A percentile compares a stretch with the other conserved stretches of the same genome.
Conservation (phyloP, 1,140 invertebrate genomes). For the Phenacoccus solenopsis region DNA sequence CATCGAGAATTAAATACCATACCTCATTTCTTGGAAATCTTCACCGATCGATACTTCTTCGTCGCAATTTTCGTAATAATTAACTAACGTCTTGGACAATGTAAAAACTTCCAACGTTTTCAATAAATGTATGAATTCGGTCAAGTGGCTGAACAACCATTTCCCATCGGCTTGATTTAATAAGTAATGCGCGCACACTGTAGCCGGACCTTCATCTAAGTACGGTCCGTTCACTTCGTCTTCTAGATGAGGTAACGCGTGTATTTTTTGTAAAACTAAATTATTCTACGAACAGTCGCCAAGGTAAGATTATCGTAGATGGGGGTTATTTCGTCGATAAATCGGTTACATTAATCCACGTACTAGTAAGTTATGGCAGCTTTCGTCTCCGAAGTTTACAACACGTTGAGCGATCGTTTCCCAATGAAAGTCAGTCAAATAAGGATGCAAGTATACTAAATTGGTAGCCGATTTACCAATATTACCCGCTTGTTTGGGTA, state of each 20-base stretch:
- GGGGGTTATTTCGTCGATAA: background rate
- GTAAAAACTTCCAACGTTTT: background rate
- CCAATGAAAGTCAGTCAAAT: slow-evolving; percentile 18
- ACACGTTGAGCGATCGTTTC: slow-evolving; percentile 10
- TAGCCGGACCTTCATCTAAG: background rate
- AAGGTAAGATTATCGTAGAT: background rate
- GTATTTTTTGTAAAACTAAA: slow-evolving; percentile 12
- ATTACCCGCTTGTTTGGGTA: slow-evolving; percentile 9
- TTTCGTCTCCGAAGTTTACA: slow-evolving; percentile 6
- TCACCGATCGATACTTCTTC: background rate
- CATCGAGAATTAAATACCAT: background rate
- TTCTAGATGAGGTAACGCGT: slow-evolving; percentile 11
- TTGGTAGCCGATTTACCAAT: background rate
- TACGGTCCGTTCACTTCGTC: slow-evolving; percentile 9
- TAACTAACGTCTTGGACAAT: background rate
- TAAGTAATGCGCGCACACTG: background rate
- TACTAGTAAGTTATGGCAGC: background rate
- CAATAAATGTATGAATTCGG: background rate
- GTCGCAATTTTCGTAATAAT: background rate
- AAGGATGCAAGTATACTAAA: slow-evolving; percentile 10
- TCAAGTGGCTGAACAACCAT: background rate
- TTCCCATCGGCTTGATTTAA: background rate
- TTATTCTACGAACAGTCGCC: slow-evolving; percentile 2
- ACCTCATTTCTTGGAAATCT: background rate
- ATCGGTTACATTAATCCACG: background rate